phyloP scores from a whole-genome alignment of 2,888 invertebrate species.

The Sminthurinus aureus region DNA sequence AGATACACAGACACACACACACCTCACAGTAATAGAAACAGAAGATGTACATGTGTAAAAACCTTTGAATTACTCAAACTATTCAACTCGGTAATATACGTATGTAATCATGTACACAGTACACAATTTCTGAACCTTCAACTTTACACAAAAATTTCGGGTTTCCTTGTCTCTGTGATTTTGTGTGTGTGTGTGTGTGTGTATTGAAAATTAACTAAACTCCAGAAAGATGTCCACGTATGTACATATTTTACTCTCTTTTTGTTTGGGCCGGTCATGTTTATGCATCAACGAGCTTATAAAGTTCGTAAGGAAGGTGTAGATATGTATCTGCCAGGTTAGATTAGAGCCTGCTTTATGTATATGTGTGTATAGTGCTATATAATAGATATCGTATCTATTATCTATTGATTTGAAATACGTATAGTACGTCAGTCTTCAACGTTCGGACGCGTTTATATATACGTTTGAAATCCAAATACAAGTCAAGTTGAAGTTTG shows the following conservation, averaged over 20 bases:
- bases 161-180: constrained; percentile 9
- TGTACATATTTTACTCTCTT: background rate
- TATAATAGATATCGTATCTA: background rate
- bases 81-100: background rate
- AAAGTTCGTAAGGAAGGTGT: background rate
- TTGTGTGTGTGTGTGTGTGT: no score
- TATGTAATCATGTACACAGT: background rate
- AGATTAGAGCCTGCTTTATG: background rate
- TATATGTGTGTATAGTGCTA: background rate
- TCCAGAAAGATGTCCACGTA: background rate
- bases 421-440: background rate
- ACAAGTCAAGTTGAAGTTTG: no score
- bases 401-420: background rate
- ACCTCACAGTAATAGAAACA: background rate
- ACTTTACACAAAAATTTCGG: constrained; percentile 21
- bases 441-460: background rate
- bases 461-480: no score
- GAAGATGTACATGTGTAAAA: background rate
- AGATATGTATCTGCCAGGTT: background rate
- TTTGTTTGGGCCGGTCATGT: constrained; percentile 8
- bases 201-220: constrained; percentile 12
- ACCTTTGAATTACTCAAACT: background rate
- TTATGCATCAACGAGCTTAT: background rate
- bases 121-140: constrained; percentile 29
- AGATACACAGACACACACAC: no score